phyloP scores from a whole-genome alignment of 2,888 invertebrate species.

The Acleris holmiana region DNA sequence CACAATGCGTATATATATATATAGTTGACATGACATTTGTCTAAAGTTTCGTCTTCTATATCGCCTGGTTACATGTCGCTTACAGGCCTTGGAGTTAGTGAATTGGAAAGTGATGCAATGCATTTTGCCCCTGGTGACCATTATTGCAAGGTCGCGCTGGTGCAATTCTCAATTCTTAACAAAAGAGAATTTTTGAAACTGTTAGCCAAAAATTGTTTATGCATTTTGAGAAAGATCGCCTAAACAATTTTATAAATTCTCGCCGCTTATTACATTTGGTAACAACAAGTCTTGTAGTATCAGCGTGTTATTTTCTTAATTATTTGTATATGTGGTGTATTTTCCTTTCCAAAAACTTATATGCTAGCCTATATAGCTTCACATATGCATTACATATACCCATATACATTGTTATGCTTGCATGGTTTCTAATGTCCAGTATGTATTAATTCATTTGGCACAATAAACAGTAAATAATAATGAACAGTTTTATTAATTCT shows the following conservation, averaged over 20 bases:
- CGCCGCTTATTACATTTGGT: conserved; percentile 48
- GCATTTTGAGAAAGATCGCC: background rate
- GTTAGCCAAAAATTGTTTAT: too few relatives aligned
- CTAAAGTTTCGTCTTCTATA: too few relatives aligned
- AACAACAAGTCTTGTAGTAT: conserved; percentile 41
- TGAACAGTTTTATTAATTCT: conserved; percentile 42
- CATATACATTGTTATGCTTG: conserved; percentile 77
- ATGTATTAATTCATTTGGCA: conserved; percentile 83
- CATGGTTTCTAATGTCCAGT: conserved; percentile 83
- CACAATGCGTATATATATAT: too few relatives aligned
- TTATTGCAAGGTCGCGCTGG: too few relatives aligned
- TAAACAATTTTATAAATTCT: conserved; percentile 14
- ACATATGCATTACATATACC: conserved; percentile 70
- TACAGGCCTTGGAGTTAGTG: too few relatives aligned
- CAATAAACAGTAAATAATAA: conserved; percentile 80
- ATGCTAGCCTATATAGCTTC: conserved; percentile 70
- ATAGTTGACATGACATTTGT: too few relatives aligned
- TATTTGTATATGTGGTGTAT: conserved; percentile 51
- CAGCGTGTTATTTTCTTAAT: conserved; percentile 52
- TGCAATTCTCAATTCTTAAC: too few relatives aligned
- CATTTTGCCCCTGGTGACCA: too few relatives aligned
- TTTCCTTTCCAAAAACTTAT: conserved; percentile 50
- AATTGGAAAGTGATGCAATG: too few relatives aligned
- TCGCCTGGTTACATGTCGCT: too few relatives aligned
- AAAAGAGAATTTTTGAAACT: too few relatives aligned